Conservation (phyloP, 2,888 invertebrate genomes). For the Patella depressa region DNA sequence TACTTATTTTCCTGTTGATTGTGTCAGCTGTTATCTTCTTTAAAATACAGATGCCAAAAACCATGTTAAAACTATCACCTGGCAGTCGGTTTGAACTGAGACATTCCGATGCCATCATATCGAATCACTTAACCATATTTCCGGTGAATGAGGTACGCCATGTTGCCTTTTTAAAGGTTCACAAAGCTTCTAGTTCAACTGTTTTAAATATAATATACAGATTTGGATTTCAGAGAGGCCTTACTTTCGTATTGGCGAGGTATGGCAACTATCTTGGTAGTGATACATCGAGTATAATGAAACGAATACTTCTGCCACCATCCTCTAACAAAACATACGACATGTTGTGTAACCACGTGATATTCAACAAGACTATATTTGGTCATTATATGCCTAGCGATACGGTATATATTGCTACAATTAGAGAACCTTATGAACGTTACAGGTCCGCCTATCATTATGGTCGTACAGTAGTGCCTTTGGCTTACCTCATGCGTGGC, state of each 20-base stretch:
- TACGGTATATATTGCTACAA: not conserved
- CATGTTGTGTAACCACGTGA: conserved; percentile 1
- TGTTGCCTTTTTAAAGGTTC: not conserved
- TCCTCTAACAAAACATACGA: not conserved
- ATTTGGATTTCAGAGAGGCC: not conserved
- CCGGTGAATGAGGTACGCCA: not conserved
- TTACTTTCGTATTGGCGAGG: not conserved
- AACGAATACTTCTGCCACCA: not conserved
- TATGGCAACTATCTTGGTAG: no score
- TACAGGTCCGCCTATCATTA: not conserved
- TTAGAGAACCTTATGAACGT: not conserved
- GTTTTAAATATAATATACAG: not conserved
- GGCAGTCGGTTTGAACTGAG: no score
- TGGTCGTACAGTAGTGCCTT: no score
- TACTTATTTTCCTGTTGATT: no score
- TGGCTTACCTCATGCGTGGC: no score
- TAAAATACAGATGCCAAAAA: no score
- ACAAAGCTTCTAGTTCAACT: not conserved
- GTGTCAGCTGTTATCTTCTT: no score
- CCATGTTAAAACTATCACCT: no score
- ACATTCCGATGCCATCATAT: no score
- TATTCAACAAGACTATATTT: not conserved
- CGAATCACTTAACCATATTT: no score
- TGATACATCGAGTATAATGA: not conserved
- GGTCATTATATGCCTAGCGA: not conserved